Evolutionary conservation across 2,888 invertebrate species (phyloP).

Genomic region (Drymonia ruficornis): DNA sequence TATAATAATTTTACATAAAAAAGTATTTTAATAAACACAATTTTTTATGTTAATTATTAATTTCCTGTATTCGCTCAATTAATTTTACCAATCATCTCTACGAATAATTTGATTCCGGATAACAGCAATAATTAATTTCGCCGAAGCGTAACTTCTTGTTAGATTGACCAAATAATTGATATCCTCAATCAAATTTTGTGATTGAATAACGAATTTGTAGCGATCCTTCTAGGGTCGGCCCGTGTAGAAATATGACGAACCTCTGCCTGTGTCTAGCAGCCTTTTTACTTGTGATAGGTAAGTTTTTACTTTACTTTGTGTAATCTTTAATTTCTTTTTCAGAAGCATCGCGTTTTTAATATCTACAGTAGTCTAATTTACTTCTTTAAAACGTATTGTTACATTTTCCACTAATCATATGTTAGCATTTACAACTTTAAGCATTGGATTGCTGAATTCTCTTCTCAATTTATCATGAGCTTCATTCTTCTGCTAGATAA

Average conservation of each 20-base stretch:
- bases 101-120: slow-evolving; percentile 30
- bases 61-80: slow-evolving; percentile 23
- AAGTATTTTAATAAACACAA: too few relatives aligned
- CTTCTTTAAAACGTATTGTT: not conserved
- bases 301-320: slow-evolving; percentile 27
- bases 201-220: slow-evolving; percentile 33
- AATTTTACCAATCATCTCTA: slow-evolving; percentile 20
- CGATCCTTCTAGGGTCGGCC: slow-evolving; percentile 53
- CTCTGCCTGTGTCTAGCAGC: slow-evolving; percentile 35
- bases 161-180: slow-evolving; percentile 54
- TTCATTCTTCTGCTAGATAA: too few relatives aligned
- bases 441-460: too few relatives aligned
- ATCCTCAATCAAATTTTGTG: slow-evolving; percentile 20
- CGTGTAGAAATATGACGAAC: slow-evolving; percentile 47
- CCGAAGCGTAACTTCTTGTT: slow-evolving; percentile 37
- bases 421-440: too few relatives aligned
- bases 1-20: too few relatives aligned
- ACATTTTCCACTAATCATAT: too few relatives aligned
- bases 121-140: slow-evolving; percentile 41
- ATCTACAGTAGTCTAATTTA: not conserved
- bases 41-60: not conserved
- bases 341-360: not conserved
- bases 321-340: not conserved
- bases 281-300: slow-evolving; percentile 48
- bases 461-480: too few relatives aligned